These are phyloP conservation scores for Scatophagus argus DNA, from an alignment of 2,113 vertebrate genomes.

Conservation along the genomic window DNA sequence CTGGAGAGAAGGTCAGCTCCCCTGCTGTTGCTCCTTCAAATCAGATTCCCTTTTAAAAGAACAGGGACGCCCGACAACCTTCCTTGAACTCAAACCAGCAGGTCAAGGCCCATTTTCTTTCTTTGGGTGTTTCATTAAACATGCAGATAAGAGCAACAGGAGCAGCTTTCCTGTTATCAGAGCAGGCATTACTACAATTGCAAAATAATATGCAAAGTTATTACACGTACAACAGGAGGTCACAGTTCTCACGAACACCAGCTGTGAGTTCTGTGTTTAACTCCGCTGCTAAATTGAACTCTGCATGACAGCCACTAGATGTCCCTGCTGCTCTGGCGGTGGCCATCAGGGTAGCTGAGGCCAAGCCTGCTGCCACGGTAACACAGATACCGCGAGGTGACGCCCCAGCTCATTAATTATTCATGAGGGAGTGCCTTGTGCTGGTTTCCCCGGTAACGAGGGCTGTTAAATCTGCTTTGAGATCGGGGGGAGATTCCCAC, in stretches of 20 bases:
- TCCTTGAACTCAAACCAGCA: constrained; percentile 10
- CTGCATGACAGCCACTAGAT: constrained; percentile 69
- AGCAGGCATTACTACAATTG: constrained; percentile 11
- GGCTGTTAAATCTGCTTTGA: constrained; percentile 60
- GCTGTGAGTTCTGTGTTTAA: constrained; percentile 18
- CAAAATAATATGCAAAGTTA: constrained; percentile 18
- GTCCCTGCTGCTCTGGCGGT: constrained; percentile 61
- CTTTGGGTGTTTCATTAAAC: background rate
- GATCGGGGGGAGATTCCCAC: constrained; percentile 75
- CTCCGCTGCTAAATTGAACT: background rate
- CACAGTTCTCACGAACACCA: constrained; percentile 25
- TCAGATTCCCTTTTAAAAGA: constrained; percentile 73
- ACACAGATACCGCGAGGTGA: constrained; percentile 58
- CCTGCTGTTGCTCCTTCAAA: constrained; percentile 65
- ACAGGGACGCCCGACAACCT: constrained; percentile 57
- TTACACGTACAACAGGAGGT: constrained; percentile 15
- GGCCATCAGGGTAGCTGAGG: constrained; percentile 26
- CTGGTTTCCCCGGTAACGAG: constrained; percentile 71
- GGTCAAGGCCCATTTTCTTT: constrained; percentile 6
- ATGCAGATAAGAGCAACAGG: background rate
- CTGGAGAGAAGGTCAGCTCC: constrained; percentile 71
- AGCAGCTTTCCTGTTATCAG: background rate
- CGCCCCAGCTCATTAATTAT: constrained; percentile 72
- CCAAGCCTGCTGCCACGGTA: constrained; percentile 68
- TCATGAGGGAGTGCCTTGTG: constrained; percentile 74